These are phyloP conservation scores for Platypus cylindrus DNA, from an alignment of 2,888 invertebrate genomes.

Conservation along the genomic window DNA sequence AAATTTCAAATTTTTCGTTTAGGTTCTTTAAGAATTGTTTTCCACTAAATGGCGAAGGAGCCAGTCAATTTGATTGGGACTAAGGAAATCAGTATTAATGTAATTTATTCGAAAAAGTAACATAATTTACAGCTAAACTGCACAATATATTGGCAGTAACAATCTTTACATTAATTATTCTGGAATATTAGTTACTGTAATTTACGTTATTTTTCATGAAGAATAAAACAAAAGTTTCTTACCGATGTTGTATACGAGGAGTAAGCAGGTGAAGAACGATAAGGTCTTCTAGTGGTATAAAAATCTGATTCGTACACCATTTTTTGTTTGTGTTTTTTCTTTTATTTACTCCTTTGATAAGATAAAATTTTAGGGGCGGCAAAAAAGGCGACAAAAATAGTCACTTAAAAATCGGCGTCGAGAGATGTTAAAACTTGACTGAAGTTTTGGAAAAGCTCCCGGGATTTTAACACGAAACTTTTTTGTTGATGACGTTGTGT, in stretches of 20 bases:
- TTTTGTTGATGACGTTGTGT: constrained; percentile 13
- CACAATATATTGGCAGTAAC: too few relatives aligned
- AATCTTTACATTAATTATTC: too few relatives aligned
- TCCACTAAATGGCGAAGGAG: too few relatives aligned
- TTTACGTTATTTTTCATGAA: too few relatives aligned
- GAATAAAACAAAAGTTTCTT: constrained; percentile 34
- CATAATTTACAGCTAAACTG: too few relatives aligned
- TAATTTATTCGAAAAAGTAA: too few relatives aligned
- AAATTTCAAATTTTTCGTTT: too few relatives aligned
- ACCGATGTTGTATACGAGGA: constrained; percentile 72
- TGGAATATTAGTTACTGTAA: too few relatives aligned
- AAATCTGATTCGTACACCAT: constrained; percentile 93
- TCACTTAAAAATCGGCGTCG: constrained; percentile 32
- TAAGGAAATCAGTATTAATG: too few relatives aligned
- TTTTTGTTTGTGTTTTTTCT: constrained; percentile 34
- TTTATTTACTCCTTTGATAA: too few relatives aligned
- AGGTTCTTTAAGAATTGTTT: too few relatives aligned
- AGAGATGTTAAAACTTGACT: constrained; percentile 26
- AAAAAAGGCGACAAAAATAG: constrained; percentile 35
- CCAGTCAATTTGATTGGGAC: too few relatives aligned
- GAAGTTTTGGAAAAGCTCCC: constrained; percentile 21
- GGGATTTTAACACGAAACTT: constrained; percentile 25
- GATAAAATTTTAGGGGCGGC: constrained; percentile 11
- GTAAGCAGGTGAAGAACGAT: constrained; percentile 53
- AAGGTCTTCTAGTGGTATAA: constrained; percentile 78